Evolutionary conservation across 2,797 vertebrate species (phyloP).

Genomic region (Decapterus maruadsi): DNA sequence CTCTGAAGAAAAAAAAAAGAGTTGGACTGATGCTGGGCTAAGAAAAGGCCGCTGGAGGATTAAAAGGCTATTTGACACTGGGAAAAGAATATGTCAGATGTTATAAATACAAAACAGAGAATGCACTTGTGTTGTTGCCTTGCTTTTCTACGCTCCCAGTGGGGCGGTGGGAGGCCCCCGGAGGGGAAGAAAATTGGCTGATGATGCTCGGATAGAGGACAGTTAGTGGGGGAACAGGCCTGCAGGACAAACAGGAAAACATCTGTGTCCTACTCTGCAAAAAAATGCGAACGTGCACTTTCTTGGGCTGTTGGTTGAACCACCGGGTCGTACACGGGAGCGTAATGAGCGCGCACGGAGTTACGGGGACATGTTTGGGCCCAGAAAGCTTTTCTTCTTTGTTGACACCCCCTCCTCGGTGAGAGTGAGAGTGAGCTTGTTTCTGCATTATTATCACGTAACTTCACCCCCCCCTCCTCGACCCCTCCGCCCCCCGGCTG

Average conservation of each 20-base stretch:
- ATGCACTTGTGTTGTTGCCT: conserved; percentile 71
- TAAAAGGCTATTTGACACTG: conserved; percentile 72
- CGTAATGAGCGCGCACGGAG: conserved; percentile 3
- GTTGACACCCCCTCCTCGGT: conserved; percentile 30
- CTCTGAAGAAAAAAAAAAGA: conserved; percentile 59
- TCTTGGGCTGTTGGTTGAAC: conserved; percentile 2
- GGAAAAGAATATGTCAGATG: conserved; percentile 72
- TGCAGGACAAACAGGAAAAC: conserved; percentile 63
- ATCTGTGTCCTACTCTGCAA: conserved; percentile 57
- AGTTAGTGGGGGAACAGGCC: conserved; percentile 31
- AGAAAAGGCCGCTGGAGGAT: conserved; percentile 65
- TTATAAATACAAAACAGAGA: conserved; percentile 78
- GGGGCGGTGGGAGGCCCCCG: conserved; percentile 42
- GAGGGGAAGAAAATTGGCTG: conserved; percentile 43
- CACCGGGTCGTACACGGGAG: conserved; percentile 1
- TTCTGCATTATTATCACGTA: conserved; percentile 62
- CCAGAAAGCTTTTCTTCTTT: conserved; percentile 33
- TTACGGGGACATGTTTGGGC: conserved; percentile 20
- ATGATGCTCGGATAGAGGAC: conserved; percentile 43
- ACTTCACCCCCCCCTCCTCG: background rate
- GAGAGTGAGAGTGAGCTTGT: conserved; percentile 31
- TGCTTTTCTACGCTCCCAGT: conserved; percentile 44
- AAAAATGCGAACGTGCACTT: background rate
- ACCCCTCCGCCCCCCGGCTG: background rate
- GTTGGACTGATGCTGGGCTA: conserved; percentile 54